Conservation (phyloP, 1,140 invertebrate genomes). For the Caenorhabditis remanei region DNA sequence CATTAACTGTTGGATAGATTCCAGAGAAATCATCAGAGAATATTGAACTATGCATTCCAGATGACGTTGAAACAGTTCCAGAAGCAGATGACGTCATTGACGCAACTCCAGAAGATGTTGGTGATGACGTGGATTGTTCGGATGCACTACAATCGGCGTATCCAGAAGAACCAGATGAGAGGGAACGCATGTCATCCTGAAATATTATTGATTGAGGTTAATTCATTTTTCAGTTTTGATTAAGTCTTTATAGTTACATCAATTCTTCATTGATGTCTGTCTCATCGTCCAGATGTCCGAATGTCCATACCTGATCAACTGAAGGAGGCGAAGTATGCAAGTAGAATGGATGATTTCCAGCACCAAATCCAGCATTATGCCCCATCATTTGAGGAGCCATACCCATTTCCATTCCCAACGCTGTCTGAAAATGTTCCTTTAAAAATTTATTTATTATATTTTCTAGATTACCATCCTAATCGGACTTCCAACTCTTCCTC, state of each 20-base stretch:
- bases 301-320: constrained; percentile 28
- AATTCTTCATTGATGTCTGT: no score
- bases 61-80: neutral
- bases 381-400: constrained; percentile 41
- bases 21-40: constrained; percentile 5
- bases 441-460: neutral
- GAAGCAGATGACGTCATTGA: constrained; percentile 4
- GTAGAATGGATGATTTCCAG: constrained; percentile 53
- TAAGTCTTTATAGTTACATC: no score
- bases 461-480: constrained; percentile 9
- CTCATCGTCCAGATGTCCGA: no score
- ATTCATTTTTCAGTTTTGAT: neutral
- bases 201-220: neutral
- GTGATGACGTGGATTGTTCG: constrained; percentile 41
- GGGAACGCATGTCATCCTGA: constrained; percentile 65
- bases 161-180: constrained; percentile 43
- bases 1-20: constrained; percentile 14
- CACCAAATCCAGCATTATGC: constrained; percentile 13
- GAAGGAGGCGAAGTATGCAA: constrained; percentile 58
- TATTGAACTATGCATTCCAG: neutral
- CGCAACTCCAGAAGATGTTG: neutral
- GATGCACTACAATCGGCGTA: constrained; percentile 45
- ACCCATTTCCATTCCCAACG: constrained; percentile 13
- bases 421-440: neutral
- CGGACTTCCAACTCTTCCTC: constrained; percentile 20